These are phyloP conservation scores for Chondrosia reniformis DNA, from an alignment of 37 sponge, comb jelly and placozoan species.

Conservation along the genomic window DNA sequence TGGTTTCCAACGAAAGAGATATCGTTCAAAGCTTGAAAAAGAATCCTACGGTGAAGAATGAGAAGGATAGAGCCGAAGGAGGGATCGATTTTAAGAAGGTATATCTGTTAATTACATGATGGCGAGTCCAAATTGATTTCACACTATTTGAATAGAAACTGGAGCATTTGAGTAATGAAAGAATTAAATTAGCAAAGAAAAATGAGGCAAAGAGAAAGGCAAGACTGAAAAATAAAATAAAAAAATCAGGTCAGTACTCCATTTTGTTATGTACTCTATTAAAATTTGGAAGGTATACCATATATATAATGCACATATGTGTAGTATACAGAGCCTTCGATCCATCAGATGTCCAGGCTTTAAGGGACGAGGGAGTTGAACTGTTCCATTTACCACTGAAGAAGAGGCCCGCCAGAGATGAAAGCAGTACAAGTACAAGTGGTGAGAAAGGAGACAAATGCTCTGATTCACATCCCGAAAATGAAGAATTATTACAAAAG, in stretches of 20 bases:
- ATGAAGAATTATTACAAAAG: not conserved
- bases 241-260: not conserved
- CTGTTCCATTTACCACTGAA: no score
- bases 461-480: not conserved
- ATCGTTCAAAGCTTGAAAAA: no score
- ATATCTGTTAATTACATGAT: no score
- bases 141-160: not conserved
- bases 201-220: conserved; percentile 7
- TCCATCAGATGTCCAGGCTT: not conserved
- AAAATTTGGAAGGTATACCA: not conserved
- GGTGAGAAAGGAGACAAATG: not conserved
- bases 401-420: no score
- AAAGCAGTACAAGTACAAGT: no score
- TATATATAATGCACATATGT: not conserved
- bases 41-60: no score
- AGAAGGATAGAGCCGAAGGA: no score
- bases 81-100: no score
- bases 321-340: not conserved
- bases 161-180: not conserved
- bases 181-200: not conserved
- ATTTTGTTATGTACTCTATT: not conserved
- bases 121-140: no score
- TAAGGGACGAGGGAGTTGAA: not conserved
- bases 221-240: not conserved
- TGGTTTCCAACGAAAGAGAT: no score